Evolutionary conservation across 1,140 invertebrate genomes (phyloP).

Genomic region (Drosophila quadrilineata): DNA sequence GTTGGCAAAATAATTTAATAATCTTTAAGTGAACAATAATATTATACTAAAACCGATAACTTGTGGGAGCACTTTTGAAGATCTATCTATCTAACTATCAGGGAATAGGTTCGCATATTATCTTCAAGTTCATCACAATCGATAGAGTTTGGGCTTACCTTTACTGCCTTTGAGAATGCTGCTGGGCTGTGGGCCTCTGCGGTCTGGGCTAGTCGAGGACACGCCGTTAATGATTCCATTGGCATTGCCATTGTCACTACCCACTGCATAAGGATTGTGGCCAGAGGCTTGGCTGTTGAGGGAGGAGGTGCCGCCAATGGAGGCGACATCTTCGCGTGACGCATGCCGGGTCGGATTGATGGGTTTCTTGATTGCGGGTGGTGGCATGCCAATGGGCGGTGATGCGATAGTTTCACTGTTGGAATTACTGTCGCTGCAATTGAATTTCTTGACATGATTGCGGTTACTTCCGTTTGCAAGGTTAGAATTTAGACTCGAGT

Average conservation of each 20-base stretch:
- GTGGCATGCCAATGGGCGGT: slow-evolving; percentile 45
- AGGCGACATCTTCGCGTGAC: slow-evolving; percentile 69
- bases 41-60: no score
- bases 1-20: no score
- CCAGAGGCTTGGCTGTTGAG: slow-evolving; percentile 62
- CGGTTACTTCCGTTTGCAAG: slow-evolving; percentile 71
- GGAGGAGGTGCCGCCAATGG: slow-evolving; percentile 58
- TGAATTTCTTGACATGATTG: slow-evolving; percentile 54
- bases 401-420: slow-evolving; percentile 11
- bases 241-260: neutral
- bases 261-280: slow-evolving; percentile 52
- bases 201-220: no score
- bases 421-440: slow-evolving; percentile 48
- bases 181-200: slow-evolving; percentile 42
- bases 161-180: slow-evolving; percentile 71
- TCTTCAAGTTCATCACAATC: no score
- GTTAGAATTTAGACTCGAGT: slow-evolving; percentile 80
- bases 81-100: no score
- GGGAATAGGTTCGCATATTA: no score
- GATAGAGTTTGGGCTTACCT: slow-evolving; percentile 31
- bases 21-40: no score
- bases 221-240: slow-evolving; percentile 28
- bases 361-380: slow-evolving; percentile 57
- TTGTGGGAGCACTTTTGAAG: no score
- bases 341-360: slow-evolving; percentile 20